These are phyloP conservation scores for Narcine bancroftii DNA, from an alignment of 2,113 vertebrate species.

Conservation along the genomic window DNA sequence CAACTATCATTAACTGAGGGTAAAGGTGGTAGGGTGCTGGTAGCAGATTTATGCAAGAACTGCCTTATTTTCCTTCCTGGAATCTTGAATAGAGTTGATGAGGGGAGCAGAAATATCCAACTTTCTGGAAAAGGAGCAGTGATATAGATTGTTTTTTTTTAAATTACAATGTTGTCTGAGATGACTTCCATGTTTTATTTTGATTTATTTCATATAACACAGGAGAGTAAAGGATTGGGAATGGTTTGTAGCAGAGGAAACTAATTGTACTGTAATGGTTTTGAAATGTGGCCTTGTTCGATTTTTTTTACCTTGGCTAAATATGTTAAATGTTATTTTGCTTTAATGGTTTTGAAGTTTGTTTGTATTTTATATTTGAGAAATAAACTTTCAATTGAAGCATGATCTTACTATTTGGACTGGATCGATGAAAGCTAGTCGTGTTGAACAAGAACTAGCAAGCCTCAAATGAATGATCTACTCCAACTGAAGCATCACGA, in stretches of 20 bases:
- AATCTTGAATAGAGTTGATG: background rate
- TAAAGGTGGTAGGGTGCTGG: background rate
- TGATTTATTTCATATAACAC: background rate
- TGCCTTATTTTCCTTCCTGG: background rate
- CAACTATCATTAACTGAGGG: background rate
- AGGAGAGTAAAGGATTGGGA: background rate
- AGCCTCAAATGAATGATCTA: background rate
- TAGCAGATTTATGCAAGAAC: background rate
- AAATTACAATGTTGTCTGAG: background rate
- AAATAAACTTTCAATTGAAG: background rate
- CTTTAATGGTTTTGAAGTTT: background rate
- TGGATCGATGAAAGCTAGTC: background rate
- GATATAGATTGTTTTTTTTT: background rate
- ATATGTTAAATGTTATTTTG: background rate
- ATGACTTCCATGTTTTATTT: background rate
- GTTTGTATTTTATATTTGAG: background rate
- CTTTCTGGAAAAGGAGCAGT: background rate
- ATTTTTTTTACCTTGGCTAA: background rate
- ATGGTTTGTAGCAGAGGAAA: background rate
- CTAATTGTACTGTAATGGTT: background rate
- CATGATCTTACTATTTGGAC: background rate
- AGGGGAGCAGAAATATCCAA: background rate
- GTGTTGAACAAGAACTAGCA: background rate
- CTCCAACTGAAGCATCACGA: background rate
- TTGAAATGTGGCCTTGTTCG: background rate